These are phyloP conservation scores for Chaetophractus vellerosus DNA, from an alignment of 2,797 vertebrate species.

Conservation along the genomic window DNA sequence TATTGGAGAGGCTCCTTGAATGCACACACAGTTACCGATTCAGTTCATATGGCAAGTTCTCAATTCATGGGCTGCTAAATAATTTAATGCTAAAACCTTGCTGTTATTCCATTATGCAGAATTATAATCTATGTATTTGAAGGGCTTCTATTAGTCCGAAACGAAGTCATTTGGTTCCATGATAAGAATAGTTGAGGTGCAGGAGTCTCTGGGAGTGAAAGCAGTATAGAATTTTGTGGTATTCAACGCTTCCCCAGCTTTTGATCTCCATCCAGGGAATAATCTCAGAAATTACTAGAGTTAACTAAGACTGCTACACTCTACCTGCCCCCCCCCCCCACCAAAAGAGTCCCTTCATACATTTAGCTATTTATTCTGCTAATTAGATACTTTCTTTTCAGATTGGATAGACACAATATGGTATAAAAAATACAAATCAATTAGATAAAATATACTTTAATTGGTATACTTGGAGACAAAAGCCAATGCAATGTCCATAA, in stretches of 20 bases:
- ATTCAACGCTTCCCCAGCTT: conserved; percentile 6
- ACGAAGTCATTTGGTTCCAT: neutral
- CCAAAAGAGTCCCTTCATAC: neutral
- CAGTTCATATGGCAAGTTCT: neutral
- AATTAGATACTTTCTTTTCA: conserved; percentile 49
- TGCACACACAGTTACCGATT: accelerated
- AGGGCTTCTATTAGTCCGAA: conserved; percentile 5
- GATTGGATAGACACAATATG: neutral
- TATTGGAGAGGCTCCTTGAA: neutral
- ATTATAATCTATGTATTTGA: neutral
- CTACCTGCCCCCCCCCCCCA: neutral
- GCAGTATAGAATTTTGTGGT: neutral
- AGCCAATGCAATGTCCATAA: conserved; percentile 22
- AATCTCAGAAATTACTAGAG: neutral
- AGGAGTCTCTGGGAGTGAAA: neutral
- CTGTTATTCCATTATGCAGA: neutral
- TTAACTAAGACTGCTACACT: neutral
- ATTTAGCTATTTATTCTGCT: neutral
- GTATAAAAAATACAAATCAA: neutral
- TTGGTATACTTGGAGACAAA: conserved; percentile 48
- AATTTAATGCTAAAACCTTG: neutral
- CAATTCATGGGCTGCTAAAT: neutral
- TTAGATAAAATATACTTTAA: neutral
- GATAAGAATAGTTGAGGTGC: neutral
- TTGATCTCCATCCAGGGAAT: neutral